Base-by-base conservation (phyloP, 1,140 invertebrate genomes). In the Drosophila tropicalis region DNA sequence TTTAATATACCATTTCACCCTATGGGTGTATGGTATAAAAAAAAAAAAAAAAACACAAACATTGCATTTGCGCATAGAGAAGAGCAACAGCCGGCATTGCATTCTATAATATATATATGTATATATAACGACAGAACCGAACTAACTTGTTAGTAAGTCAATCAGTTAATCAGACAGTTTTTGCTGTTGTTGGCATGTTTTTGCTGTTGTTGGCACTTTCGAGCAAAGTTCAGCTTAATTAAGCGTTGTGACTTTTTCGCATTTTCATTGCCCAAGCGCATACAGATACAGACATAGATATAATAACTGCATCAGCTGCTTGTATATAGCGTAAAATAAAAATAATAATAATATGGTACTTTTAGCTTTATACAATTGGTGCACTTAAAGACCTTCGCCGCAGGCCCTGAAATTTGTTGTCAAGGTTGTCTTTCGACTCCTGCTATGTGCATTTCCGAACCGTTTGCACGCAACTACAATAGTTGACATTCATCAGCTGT, bases 371-470 rank as follows among this genome's bases (percentile, higher is more conserved):
- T 51, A 47, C 66, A 71, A 71, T 72, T 73, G 65, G 76, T 87
- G 83, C 83, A 89, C 76, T 76, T 65, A 65, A 56, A 82, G 76
- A 83, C 83, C 83, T 86, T 86, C 84, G 60, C 29, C 44, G 70
- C 41, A 39, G 84, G 84, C 84, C 84, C 84, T 87, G 84, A 87
- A 87, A 80, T 78, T 76, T 79, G 80, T 87, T 87, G 84, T 89
- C 84, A 87, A 87, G 84, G 84, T 78, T 73, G 58, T 70, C 70
- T 67, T 69, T 64, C 66, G 56, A 74, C 69, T 62, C 36, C 64
- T 54, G 57, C 54, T 70, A 51, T 65, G 56, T 86, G 84, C 83
- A 89, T 89, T 89, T 89, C 76, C 70, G 84, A 83, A 63, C 70
- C 47, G 62, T 71, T n/a, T n/a, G n/a, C n/a, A n/a, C n/a, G n/a